phyloP scores from a whole-genome alignment of 64 coral and sea anemone species.

The Stichodactyla helianthus region DNA sequence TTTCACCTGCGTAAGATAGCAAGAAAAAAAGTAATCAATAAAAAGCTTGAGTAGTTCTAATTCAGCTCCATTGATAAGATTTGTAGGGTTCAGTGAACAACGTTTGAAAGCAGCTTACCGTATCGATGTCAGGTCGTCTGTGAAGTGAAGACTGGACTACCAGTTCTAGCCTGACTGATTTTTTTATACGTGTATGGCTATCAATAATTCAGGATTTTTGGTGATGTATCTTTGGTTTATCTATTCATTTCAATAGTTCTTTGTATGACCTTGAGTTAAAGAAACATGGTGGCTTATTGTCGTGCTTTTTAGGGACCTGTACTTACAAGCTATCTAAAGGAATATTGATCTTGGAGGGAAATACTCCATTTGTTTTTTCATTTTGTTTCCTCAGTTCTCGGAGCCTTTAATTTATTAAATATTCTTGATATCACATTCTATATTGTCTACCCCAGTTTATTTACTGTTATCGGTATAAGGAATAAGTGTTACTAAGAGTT shows the following conservation, averaged over 20 bases:
- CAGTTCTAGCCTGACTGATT: not conserved
- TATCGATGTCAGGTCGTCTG: not conserved
- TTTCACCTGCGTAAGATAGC: constrained; percentile 11
- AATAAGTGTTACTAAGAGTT: too few species aligned
- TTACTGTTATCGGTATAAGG: too few species aligned
- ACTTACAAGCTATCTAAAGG: not conserved
- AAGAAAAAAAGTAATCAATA: not conserved
- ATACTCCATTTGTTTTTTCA: not conserved
- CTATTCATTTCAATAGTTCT: constrained; percentile 15
- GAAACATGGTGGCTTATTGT: not conserved
- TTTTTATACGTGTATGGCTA: not conserved
- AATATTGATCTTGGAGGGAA: not conserved
- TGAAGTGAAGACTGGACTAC: not conserved
- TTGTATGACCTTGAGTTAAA: constrained; percentile 2
- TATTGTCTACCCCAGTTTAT: too few species aligned
- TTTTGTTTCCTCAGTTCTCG: not conserved
- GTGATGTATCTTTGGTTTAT: not conserved
- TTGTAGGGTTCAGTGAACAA: not conserved
- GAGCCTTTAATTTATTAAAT: not conserved
- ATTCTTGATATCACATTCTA: not conserved
- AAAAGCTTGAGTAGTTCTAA: not conserved
- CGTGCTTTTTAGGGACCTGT: not conserved
- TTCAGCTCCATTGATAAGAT: not conserved
- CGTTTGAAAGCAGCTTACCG: not conserved
- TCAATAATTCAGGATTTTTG: constrained; percentile 4